A percentile compares a stretch with the other conserved stretches of the same genome.
Evolutionary conservation across 2,113 vertebrate genomes (phyloP).

Genomic region (Paradisaea rubra): DNA sequence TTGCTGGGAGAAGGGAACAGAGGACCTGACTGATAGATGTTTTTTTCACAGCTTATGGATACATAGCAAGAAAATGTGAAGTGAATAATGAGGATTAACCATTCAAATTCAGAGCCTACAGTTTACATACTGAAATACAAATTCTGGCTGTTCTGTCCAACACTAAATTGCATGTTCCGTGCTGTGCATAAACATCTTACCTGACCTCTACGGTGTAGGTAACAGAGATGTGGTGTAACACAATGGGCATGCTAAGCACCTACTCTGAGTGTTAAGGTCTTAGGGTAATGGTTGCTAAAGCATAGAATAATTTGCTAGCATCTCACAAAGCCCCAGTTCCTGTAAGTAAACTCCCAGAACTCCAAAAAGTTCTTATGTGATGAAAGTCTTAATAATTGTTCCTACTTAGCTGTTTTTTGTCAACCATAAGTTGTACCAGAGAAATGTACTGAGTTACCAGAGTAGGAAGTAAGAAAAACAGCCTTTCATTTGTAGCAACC

Average conservation of each 20-base stretch:
- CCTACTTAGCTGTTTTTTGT: not conserved
- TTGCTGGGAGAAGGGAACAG: not conserved
- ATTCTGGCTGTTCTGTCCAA: not conserved
- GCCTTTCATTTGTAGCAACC: not conserved
- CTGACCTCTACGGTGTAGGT: not conserved
- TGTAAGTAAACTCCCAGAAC: not conserved
- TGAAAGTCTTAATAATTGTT: not conserved
- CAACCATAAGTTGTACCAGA: not conserved
- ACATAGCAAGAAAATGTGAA: not conserved
- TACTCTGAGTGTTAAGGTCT: not conserved
- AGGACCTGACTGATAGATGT: not conserved
- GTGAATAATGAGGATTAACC: constrained; percentile 5
- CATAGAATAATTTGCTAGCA: not conserved
- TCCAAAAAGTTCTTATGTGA: not conserved
- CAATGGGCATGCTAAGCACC: not conserved
- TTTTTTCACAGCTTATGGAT: not conserved
- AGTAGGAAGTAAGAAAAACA: not conserved
- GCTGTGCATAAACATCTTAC: not conserved
- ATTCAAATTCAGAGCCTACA: not conserved
- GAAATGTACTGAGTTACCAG: not conserved
- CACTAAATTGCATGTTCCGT: not conserved
- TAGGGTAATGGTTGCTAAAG: constrained; percentile 7
- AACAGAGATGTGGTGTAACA: not conserved
- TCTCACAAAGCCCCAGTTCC: not conserved
- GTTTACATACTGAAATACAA: not conserved